Evolutionary conservation across 30 jellyfish, hydroid and myxozoan species (phyloP).

Genomic region (Aurelia sp.): DNA sequence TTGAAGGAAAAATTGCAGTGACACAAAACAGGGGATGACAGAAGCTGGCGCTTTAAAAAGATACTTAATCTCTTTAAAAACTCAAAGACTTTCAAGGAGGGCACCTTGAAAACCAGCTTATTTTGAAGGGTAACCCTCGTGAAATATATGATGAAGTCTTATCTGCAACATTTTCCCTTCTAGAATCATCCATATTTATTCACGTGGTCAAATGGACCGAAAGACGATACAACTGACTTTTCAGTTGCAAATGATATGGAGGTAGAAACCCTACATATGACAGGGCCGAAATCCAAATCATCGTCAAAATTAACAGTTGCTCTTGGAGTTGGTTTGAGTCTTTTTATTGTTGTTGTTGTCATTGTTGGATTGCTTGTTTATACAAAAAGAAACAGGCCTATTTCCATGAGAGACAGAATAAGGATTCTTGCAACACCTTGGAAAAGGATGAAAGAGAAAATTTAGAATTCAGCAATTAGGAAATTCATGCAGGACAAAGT

Average conservation of each 20-base stretch:
- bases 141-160: no score
- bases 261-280: neutral
- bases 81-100: no score
- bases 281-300: constrained; percentile 7
- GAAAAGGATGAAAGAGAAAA: constrained; percentile 65
- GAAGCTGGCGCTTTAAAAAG: no score
- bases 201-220: constrained; percentile 37
- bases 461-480: neutral
- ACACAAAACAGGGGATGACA: no score
- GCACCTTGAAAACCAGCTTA: no score
- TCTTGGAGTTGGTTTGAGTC: constrained; percentile 52
- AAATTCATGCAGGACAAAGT: neutral
- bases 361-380: neutral
- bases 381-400: constrained; percentile 12
- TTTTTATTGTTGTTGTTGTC: constrained; percentile 33
- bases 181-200: constrained; percentile 47
- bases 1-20: no score
- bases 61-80: no score
- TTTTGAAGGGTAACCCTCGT: no score
- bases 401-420: constrained; percentile 37
- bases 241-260: constrained; percentile 16
- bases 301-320: constrained; percentile 11
- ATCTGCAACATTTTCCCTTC: neutral
- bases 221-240: constrained; percentile 5
- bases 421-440: constrained; percentile 67